These are phyloP conservation scores for Odontocolon sp. DNA, from an alignment of 2,888 invertebrate species.

Conservation along the genomic window DNA sequence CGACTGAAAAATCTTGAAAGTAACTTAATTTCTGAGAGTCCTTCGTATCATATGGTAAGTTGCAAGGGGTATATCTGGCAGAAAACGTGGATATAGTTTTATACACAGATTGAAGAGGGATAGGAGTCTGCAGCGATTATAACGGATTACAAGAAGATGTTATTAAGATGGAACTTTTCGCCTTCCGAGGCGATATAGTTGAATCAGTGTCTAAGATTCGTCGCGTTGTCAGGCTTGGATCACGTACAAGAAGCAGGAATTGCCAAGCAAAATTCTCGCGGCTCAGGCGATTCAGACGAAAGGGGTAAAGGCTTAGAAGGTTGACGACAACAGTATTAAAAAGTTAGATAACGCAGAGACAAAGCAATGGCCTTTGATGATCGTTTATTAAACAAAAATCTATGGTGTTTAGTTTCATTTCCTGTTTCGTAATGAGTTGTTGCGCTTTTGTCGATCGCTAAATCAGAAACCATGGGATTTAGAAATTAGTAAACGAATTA, in stretches of 20 bases:
- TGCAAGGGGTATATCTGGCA: slow-evolving; percentile 88
- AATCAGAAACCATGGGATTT: slow-evolving; percentile 5
- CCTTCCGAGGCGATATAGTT: slow-evolving; percentile 94
- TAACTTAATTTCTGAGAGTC: too few relatives aligned
- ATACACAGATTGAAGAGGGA: slow-evolving; percentile 90
- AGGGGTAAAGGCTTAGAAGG: slow-evolving; percentile 95
- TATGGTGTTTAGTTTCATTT: slow-evolving; percentile 44
- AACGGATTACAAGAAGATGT: slow-evolving; percentile 93
- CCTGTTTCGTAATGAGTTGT: slow-evolving; percentile 24
- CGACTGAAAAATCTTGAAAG: too few relatives aligned
- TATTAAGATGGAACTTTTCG: slow-evolving; percentile 92
- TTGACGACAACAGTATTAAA: slow-evolving; percentile 80
- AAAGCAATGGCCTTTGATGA: slow-evolving; percentile 20
- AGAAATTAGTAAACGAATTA: slow-evolving; percentile 15
- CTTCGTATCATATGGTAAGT: slow-evolving; percentile 84
- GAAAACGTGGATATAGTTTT: slow-evolving; percentile 90
- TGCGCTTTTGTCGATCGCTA: slow-evolving; percentile 38
- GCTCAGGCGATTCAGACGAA: slow-evolving; percentile 89
- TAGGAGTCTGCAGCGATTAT: slow-evolving; percentile 94
- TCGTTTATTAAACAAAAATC: slow-evolving; percentile 21
- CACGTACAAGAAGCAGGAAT: slow-evolving; percentile 89
- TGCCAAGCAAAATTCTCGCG: slow-evolving; percentile 88
- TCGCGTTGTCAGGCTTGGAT: slow-evolving; percentile 89
- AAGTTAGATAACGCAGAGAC: slow-evolving; percentile 70
- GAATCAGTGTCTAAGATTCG: slow-evolving; percentile 89